Percentiles rank a stretch among this genome's conserved stretches.
Evolutionary conservation across 2,797 vertebrate genomes (phyloP).

Genomic region (Anableps anableps): DNA sequence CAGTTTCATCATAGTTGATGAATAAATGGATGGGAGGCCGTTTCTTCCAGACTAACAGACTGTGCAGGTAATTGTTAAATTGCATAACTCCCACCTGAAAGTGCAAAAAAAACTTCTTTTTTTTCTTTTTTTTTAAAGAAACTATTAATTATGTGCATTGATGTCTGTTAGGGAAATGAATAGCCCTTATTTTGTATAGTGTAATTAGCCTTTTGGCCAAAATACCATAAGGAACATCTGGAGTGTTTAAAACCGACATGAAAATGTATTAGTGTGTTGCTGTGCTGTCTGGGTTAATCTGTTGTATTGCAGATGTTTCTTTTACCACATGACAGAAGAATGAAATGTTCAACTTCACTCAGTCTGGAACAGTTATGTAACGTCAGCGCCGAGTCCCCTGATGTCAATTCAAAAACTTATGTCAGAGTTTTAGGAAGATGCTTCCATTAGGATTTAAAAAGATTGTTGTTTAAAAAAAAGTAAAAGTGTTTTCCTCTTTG

Average conservation of each 20-base stretch:
- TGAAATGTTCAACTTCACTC: slow-evolving; percentile 55
- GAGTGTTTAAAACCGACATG: slow-evolving; percentile 3
- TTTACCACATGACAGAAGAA: slow-evolving; percentile 15
- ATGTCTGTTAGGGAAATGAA: not conserved
- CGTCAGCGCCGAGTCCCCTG: slow-evolving; percentile 32
- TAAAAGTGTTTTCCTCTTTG: slow-evolving; percentile 5
- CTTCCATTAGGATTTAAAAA: slow-evolving; percentile 24
- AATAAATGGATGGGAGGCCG: not conserved
- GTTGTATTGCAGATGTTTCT: slow-evolving; percentile 32
- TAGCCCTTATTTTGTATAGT: not conserved
- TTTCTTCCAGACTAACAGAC: not conserved
- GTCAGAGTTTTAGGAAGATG: slow-evolving; percentile 36
- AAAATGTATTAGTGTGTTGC: not conserved
- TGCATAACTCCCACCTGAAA: not conserved
- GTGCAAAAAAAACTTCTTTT: not conserved
- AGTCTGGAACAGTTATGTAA: slow-evolving; percentile 69
- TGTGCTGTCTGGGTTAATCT: slow-evolving; percentile 6
- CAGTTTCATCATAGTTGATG: not conserved
- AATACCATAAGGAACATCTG: not conserved
- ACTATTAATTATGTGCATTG: not conserved
- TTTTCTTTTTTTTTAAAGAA: not conserved
- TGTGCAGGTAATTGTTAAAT: not conserved
- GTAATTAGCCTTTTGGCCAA: not conserved
- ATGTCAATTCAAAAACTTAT: slow-evolving; percentile 42
- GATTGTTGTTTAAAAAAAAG: not conserved